Base-by-base conservation (phyloP, 2,888 invertebrate genomes). In the Zelleria hepariella region DNA sequence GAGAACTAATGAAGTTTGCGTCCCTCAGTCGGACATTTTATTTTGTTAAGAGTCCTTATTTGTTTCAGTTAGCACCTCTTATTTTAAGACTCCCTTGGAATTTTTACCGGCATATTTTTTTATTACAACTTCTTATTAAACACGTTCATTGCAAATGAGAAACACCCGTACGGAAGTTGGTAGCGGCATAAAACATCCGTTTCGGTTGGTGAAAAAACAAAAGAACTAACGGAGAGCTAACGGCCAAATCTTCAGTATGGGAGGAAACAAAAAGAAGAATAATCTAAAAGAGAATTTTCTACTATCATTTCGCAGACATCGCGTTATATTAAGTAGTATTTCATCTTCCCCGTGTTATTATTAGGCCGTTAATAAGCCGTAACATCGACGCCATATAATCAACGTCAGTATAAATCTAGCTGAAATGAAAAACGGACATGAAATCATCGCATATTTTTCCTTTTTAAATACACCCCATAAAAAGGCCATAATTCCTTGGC, bases 1-100 rank as follows among this genome's bases (percentile, higher is more conserved):
- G 82, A 86, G 78, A 80, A 86, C 70, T 84, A 85, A 88, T 87
- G 85, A 85, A 82, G 80, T 81, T 73, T 66, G 74, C 76, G 73
- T 73, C 80, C 80, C 72, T 71, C 72, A 64, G 62, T 64, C 71
- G 68, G 67, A 73, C 80, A 79, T 83, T 86, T 82, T 82, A 78
- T 81, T 80, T 82, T 78, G 81, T 75, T 80, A 78, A 83, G 80
- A 80, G 75, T 72, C 42, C 78, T 77, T 85, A 86, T 86, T 86
- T 86, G 75, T 87, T 80, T 84, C 81, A 84, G 80, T 84, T 86
- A 82, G 75, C 67, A 74, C 75, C 74, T 81, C 80, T 80, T 83
- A 3, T 49, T 5, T 49, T 49, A 2, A n/a, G n/a, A 18, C 82
- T 79, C 76, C 60, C 68, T 63, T 67, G 65, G 65, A 65, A 66